Conservation (phyloP, 2,888 invertebrate species). For the Philopedon plagiatum region DNA sequence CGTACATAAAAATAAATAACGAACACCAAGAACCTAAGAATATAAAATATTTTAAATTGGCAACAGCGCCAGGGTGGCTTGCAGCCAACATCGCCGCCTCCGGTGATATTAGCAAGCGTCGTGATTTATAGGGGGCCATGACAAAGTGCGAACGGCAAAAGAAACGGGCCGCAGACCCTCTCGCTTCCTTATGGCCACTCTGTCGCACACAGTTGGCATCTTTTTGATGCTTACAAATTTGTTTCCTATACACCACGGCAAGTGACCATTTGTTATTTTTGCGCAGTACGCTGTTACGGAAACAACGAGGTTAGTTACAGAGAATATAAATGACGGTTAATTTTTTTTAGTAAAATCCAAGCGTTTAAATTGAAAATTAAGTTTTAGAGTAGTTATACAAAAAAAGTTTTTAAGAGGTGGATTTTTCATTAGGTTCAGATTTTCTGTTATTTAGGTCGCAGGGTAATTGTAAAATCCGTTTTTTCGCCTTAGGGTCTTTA, state of each 20-base stretch:
- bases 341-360: not conserved
- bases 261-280: slow-evolving; percentile 31
- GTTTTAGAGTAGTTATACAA: too few relatives aligned
- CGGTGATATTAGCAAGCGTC: slow-evolving; percentile 60
- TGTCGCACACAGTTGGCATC: slow-evolving; percentile 33
- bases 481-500: too few relatives aligned
- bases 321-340: not conserved
- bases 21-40: not conserved
- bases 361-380: not conserved
- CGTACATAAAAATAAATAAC: too few relatives aligned
- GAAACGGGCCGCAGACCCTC: slow-evolving; percentile 53
- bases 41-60: slow-evolving; percentile 15
- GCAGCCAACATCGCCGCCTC: slow-evolving; percentile 41
- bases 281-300: not conserved
- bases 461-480: too few relatives aligned
- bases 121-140: slow-evolving; percentile 62
- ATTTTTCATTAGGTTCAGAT: too few relatives aligned
- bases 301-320: not conserved
- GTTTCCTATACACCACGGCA: slow-evolving; percentile 25
- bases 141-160: slow-evolving; percentile 61
- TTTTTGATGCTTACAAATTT: slow-evolving; percentile 31
- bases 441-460: too few relatives aligned
- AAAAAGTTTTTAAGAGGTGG: too few relatives aligned
- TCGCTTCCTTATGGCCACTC: slow-evolving; percentile 26
- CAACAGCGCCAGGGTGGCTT: slow-evolving; percentile 38